These are phyloP conservation scores for Florisuga fusca DNA, from an alignment of 2,797 vertebrate genomes.

Conservation along the genomic window DNA sequence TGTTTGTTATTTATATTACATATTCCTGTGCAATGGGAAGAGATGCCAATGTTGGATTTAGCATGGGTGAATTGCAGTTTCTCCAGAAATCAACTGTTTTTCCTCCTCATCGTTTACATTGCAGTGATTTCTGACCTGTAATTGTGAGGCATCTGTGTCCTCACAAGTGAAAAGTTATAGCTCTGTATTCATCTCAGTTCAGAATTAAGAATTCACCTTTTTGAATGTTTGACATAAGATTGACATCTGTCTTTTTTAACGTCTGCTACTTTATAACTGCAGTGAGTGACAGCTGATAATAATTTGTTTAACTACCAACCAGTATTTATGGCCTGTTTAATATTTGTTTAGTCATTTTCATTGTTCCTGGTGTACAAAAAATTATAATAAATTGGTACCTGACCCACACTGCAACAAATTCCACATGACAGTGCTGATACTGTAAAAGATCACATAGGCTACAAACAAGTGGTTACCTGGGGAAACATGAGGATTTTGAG, in stretches of 20 bases:
- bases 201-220: background rate
- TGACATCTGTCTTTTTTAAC: background rate
- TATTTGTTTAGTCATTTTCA: background rate
- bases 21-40: conserved; percentile 23
- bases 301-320: background rate
- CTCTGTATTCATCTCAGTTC: conserved; percentile 26
- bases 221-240: background rate
- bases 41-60: background rate
- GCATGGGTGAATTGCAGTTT: background rate
- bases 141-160: background rate
- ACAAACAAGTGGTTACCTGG: background rate
- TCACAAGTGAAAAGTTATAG: background rate
- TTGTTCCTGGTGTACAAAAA: background rate
- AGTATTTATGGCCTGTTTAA: background rate
- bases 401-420: background rate
- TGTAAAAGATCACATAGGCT: background rate
- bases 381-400: background rate
- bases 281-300: background rate
- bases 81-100: background rate
- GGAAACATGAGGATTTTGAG: background rate
- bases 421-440: conserved; percentile 12
- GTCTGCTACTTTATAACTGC: background rate
- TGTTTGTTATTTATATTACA: background rate
- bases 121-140: background rate
- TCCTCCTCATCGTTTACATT: background rate